Evolutionary conservation across 2,888 invertebrate species (phyloP).

Genomic region (Noctua janthina): DNA sequence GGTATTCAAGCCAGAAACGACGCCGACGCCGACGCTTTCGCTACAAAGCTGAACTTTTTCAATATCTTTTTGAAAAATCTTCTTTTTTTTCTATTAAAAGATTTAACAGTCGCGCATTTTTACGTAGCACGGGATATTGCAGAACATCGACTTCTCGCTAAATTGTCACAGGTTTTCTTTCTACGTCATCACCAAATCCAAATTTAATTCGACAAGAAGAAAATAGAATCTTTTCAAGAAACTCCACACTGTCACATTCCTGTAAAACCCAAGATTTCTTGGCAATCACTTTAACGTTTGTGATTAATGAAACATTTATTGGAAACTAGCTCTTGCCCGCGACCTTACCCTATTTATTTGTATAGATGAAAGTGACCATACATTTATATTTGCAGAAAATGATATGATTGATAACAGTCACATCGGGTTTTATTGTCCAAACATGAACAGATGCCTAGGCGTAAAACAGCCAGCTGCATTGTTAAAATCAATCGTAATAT

Average conservation of each 20-base stretch:
- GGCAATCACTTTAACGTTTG: neutral
- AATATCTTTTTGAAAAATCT: too few species aligned
- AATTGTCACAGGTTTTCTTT: neutral
- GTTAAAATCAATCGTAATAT: slow-evolving; percentile 5
- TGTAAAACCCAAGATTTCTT: neutral
- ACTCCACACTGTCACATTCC: neutral
- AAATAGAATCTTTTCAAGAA: neutral
- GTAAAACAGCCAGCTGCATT: neutral
- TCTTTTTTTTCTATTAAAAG: neutral
- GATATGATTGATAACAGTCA: neutral
- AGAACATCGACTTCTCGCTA: neutral
- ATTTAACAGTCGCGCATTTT: neutral
- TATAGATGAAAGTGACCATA: neutral
- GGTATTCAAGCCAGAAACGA: neutral
- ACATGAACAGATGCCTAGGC: slow-evolving; percentile 3
- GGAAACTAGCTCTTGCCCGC: neutral
- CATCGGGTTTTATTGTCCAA: neutral
- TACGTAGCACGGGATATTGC: neutral
- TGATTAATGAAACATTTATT: neutral
- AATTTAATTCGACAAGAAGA: neutral
- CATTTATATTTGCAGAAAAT: neutral
- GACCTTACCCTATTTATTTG: too few species aligned
- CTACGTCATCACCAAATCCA: too few species aligned
- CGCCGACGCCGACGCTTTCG: neutral
- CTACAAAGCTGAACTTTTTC: neutral